Conservation (phyloP, 2,797 vertebrate genomes). For the Stomatorhinus walkeri region DNA sequence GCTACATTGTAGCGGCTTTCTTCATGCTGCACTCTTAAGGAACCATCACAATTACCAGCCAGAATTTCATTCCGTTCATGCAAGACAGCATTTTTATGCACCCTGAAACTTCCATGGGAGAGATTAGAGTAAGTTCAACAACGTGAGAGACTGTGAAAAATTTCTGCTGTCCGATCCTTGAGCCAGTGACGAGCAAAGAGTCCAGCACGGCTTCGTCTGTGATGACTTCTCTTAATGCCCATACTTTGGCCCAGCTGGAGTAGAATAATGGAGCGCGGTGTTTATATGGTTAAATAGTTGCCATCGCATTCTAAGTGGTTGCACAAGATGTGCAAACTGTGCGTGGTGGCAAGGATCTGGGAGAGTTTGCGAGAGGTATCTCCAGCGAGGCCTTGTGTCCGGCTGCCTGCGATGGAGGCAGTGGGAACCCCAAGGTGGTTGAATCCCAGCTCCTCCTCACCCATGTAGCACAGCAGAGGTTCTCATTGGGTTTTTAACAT, state of each 20-base stretch:
- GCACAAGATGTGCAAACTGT: not conserved
- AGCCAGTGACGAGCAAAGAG: not conserved
- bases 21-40: not conserved
- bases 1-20: not conserved
- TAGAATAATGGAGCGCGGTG: not conserved
- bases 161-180: not conserved
- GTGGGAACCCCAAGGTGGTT: not conserved
- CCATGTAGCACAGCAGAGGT: not conserved
- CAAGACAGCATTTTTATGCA: not conserved
- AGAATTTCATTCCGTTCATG: not conserved
- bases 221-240: not conserved
- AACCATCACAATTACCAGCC: not conserved
- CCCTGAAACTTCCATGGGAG: not conserved
- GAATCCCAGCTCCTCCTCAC: not conserved
- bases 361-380: not conserved
- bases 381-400: not conserved
- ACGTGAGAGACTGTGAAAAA: not conserved
- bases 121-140: not conserved
- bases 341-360: not conserved
- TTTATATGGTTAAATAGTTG: not conserved
- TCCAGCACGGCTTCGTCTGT: not conserved
- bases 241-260: not conserved
- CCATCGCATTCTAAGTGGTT: not conserved
- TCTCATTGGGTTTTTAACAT: not conserved
- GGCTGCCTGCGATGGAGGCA: not conserved